Percentiles rank a stretch among this genome's conserved stretches.
Conservation (phyloP, 2,888 invertebrate species). For the Charanyca ferruginea region DNA sequence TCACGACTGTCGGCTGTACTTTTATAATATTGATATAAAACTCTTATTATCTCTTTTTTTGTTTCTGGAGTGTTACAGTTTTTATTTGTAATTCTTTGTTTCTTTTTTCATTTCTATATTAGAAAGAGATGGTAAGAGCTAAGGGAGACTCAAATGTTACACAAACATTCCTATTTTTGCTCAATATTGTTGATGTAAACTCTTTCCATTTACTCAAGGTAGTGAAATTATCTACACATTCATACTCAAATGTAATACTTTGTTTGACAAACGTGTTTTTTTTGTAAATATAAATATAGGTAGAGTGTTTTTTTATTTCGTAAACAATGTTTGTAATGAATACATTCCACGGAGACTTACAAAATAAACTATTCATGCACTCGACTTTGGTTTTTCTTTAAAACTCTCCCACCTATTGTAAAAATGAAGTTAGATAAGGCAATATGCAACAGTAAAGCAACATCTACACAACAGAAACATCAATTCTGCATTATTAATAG, state of each 20-base stretch:
- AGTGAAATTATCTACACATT: conserved; percentile 78
- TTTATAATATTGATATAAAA: conserved; percentile 54
- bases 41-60: conserved; percentile 57
- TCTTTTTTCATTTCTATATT: conserved; percentile 45
- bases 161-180: conserved; percentile 72
- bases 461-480: background rate
- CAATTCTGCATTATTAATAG: too few species aligned
- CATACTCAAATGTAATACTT: conserved; percentile 83
- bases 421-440: background rate
- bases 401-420: background rate
- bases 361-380: conserved; percentile 89
- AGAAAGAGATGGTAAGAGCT: conserved; percentile 56
- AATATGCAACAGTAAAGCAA: background rate
- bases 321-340: conserved; percentile 82
- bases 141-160: conserved; percentile 60
- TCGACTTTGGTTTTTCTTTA: conserved; percentile 78
- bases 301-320: conserved; percentile 77
- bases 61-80: conserved; percentile 19
- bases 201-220: conserved; percentile 77
- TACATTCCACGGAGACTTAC: conserved; percentile 86
- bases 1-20: conserved; percentile 63
- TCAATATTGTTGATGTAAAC: conserved; percentile 69
- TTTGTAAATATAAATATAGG: conserved; percentile 79
- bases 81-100: conserved; percentile 34
- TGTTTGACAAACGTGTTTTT: conserved; percentile 70